Percentiles rank a stretch among this genome's conserved stretches.
Evolutionary conservation across 1,140 invertebrate genomes (phyloP).

Genomic region (Drosophila erecta): DNA sequence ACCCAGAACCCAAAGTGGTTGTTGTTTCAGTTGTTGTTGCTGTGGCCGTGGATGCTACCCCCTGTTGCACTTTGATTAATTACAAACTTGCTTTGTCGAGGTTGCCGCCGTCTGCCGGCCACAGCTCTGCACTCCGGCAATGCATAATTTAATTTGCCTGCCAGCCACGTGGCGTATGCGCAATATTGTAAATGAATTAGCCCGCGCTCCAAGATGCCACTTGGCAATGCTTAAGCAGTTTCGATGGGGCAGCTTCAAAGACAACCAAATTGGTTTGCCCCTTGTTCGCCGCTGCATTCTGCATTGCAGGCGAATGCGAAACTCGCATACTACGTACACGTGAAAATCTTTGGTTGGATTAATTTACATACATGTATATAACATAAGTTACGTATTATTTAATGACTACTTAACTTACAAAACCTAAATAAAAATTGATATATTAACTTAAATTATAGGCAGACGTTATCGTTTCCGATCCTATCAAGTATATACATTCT

Average conservation of each 20-base stretch:
- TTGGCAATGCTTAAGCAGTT: conserved; percentile 8
- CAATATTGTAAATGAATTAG: conserved; percentile 68
- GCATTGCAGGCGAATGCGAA: no score
- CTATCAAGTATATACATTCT: no score
- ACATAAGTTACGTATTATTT: no score
- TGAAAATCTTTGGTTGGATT: neutral
- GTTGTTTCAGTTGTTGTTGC: conserved; percentile 7
- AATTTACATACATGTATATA: no score
- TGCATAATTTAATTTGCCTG: conserved; percentile 71
- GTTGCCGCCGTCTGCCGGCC: conserved; percentile 23
- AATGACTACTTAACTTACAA: no score
- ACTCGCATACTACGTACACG: neutral
- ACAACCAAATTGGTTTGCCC: conserved; percentile 32
- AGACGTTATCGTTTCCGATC: no score
- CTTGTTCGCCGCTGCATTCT: neutral
- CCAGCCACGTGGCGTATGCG: conserved; percentile 58
- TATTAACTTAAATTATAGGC: no score
- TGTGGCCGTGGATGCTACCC: conserved; percentile 6
- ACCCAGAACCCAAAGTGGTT: conserved; percentile 11
- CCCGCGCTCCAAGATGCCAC: conserved; percentile 19
- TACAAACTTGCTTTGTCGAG: conserved; percentile 57
- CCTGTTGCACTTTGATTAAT: conserved; percentile 76
- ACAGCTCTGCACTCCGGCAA: conserved; percentile 26
- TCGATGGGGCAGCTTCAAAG: conserved; percentile 17
- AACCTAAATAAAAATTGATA: no score